Conservation (phyloP, 2,888 invertebrate genomes). For the Drosophila subsilvestris region DNA sequence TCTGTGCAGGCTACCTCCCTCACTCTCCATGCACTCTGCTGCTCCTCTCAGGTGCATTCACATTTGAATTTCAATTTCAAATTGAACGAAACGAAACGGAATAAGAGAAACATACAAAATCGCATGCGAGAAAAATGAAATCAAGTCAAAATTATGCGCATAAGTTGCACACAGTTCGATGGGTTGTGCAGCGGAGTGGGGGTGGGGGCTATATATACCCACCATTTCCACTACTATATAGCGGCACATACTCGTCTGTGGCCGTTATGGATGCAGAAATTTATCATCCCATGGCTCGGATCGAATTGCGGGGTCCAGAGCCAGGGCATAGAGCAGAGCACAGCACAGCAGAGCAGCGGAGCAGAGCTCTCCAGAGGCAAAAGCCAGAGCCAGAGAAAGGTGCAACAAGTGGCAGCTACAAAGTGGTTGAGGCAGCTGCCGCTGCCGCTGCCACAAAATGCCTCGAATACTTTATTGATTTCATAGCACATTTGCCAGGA, state of each 20-base stretch:
- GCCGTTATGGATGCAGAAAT: conserved; percentile 75
- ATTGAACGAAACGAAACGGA: conserved; percentile 48
- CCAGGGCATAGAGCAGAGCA: conserved; percentile 18
- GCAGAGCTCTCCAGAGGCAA: no score
- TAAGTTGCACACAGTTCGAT: conserved; percentile 53
- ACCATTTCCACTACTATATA: conserved; percentile 32
- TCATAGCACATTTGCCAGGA: conserved; percentile 71
- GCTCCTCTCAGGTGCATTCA: conserved; percentile 48
- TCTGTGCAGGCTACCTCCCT: no score
- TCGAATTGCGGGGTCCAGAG: conserved; percentile 55
- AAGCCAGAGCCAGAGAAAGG: conserved; percentile 55
- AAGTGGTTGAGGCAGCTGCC: conserved; percentile 54
- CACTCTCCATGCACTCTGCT: not conserved
- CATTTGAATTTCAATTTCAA: conserved; percentile 74
- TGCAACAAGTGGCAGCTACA: conserved; percentile 73
- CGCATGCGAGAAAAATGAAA: conserved; percentile 78
- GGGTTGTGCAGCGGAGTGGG: not conserved
- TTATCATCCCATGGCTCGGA: conserved; percentile 67
- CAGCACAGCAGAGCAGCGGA: not conserved
- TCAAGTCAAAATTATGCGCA: conserved; percentile 79
- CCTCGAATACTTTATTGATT: conserved; percentile 72
- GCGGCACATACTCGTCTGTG: conserved; percentile 65
- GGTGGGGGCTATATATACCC: conserved; percentile 8
- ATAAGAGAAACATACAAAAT: conserved; percentile 44
- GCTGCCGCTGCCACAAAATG: conserved; percentile 53